Conservation (phyloP, 2,888 invertebrate species). For the Conus canariensis region DNA sequence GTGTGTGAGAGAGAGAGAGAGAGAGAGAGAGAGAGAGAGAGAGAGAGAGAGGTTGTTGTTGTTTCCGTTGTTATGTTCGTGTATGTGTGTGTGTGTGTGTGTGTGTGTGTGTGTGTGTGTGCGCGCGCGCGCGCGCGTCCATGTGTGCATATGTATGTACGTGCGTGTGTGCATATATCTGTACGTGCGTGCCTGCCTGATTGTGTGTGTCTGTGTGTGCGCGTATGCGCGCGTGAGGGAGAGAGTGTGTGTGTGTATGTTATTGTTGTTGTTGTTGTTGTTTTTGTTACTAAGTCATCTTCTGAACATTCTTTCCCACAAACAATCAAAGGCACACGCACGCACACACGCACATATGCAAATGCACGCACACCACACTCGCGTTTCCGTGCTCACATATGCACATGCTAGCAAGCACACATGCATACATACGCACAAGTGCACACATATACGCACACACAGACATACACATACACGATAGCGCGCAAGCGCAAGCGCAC, state of each 20-base stretch:
- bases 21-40: too few species aligned
- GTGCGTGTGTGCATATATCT: neutral
- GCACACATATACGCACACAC: neutral
- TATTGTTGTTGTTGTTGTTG: too few species aligned
- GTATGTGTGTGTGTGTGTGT: too few species aligned
- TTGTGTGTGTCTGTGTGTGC: neutral
- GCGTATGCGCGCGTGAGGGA: too few species aligned
- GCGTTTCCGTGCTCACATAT: neutral
- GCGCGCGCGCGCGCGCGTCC: too few species aligned
- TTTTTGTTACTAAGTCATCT: too few species aligned
- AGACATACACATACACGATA: neutral
- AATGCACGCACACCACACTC: neutral
- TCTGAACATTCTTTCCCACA: neutral
- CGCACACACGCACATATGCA: neutral
- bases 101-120: too few species aligned
- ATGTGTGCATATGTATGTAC: neutral
- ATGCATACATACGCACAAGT: neutral
- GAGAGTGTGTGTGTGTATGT: too few species aligned
- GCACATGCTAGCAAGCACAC: neutral
- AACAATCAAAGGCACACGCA: neutral
- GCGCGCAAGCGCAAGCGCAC: neutral
- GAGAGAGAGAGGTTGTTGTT: too few species aligned
- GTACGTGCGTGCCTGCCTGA: neutral
- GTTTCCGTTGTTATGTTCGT: too few species aligned
- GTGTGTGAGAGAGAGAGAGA: too few species aligned